Evolutionary conservation across 1,140 invertebrate genomes (phyloP), one percentile per base, ranked within the genome.

Genomic region (Sarcophaga peregrina): DNA sequence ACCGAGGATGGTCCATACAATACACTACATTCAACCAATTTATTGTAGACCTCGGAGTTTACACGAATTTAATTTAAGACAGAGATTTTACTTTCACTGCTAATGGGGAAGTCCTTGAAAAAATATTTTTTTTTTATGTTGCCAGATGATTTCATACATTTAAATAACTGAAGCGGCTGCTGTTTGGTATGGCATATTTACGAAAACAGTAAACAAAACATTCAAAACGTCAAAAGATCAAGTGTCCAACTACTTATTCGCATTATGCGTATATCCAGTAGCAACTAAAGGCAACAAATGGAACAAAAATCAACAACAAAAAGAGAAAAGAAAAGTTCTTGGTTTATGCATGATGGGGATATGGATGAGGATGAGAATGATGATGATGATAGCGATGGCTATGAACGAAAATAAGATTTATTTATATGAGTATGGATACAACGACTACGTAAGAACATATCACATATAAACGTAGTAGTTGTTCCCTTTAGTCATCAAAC

Each of bases 201-300:
- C 75, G 46, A n/a, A 68, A 68, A 68, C 62, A 68, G 62, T 68
- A 68, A 68, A 68, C 75, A 78, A 78, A 78, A 78, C 75, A 78
- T 78, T 78, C 47, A 78, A 78, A 78, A 78, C 75, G 75, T 78
- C 75, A 78, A 50, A 78, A 78, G 75, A 78, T 78, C 75, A 78
- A 78, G 75, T 78, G 75, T 78, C 75, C 75, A 78, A 78, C 75
- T 78, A 78, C 75, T 68, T 68, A 78, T 78, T 78, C 75, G 75
- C 75, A 78, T 78, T 78, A 78, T 78, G 75, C 75, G 75, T 78
- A 78, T 47, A 78, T 78, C 75, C 75, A 78, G 75, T 78, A 78
- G 75, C 75, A 10, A 78, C 75, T 78, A 68, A 17, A 37, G 25
- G 62, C 37, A 17, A 17, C 62, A 72, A 72, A 72, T 25, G 62